Percentiles rank a stretch among this genome's conserved stretches.
Conservation (phyloP, 2,888 invertebrate species). For the Watsonalla binaria region DNA sequence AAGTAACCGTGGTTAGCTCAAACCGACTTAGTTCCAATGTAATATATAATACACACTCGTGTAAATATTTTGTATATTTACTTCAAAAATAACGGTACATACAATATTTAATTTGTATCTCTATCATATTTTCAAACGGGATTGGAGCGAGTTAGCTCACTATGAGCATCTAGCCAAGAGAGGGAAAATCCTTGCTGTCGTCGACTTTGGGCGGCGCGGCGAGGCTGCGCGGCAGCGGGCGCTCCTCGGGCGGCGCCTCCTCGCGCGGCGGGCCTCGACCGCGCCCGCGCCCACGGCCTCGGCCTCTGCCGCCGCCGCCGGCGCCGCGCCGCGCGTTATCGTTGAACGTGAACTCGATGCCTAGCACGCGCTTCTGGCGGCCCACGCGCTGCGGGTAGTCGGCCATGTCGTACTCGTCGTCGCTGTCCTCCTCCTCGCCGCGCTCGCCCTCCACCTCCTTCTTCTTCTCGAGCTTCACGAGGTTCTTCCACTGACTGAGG, state of each 20-base stretch:
- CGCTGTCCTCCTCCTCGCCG: slow-evolving; percentile 81
- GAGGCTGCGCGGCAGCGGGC: slow-evolving; percentile 45
- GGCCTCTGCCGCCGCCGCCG: slow-evolving; percentile 81
- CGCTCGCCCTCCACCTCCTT: slow-evolving; percentile 83
- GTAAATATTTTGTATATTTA: slow-evolving; percentile 80
- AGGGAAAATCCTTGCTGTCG: slow-evolving; percentile 97
- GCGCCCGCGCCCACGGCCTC: slow-evolving; percentile 70
- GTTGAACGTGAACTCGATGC: slow-evolving; percentile 93
- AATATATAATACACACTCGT: slow-evolving; percentile 73
- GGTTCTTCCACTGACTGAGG: slow-evolving; percentile 94
- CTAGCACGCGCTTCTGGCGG: slow-evolving; percentile 89
- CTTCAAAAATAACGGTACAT: slow-evolving; percentile 79
- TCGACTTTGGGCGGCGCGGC: slow-evolving; percentile 90
- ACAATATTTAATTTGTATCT: slow-evolving; percentile 77
- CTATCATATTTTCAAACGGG: slow-evolving; percentile 68
- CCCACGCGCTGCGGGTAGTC: slow-evolving; percentile 93
- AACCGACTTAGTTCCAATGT: slow-evolving; percentile 50
- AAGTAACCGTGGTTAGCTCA: slow-evolving; percentile 35
- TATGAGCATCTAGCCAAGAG: slow-evolving; percentile 84
- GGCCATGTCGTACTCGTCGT: slow-evolving; percentile 85
- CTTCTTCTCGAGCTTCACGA: slow-evolving; percentile 88
- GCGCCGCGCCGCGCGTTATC: slow-evolving; percentile 86
- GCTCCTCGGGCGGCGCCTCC: slow-evolving; percentile 55
- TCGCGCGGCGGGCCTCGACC: slow-evolving; percentile 53
- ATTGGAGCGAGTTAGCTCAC: slow-evolving; percentile 61